Evolutionary conservation across 2,797 vertebrate species (phyloP), one percentile per base, ranked within the genome.

Genomic region (Betta splendens): DNA sequence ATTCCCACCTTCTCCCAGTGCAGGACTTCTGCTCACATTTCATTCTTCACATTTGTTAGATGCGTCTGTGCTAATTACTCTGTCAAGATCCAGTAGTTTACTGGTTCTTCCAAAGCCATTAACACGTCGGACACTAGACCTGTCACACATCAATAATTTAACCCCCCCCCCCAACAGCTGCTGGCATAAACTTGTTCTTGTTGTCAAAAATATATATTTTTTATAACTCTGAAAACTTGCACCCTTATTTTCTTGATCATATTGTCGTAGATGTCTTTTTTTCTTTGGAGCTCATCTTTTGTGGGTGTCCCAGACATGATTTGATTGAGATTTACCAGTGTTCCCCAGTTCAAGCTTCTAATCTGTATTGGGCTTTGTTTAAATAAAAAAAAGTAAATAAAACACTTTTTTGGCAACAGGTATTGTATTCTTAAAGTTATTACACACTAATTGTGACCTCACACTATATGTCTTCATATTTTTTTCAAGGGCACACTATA

Each of bases 351-450:
- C 94, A 94, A 92, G 93, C 93, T 96, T 95, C 86, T 94, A 92
- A 91, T 94, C 91, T 96, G 93, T 98, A 95, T 91, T 95, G 93
- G 93, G 89, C 94, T 94, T 94, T 95, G 84, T 88, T 88, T 29
- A 10, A 89, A 94, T 93, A 47, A 92, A 90, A 94, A 93, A 47
- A 92, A 90, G 86, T 87, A 91, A 97, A 95, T 96, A 96, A 96
- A 97, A 89, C 62, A 93, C 89, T 90, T 94, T 89, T 95, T 94
- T 79, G 81, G 55, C 79, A 84, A 75, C 0, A 2, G 2, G 2
- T 32, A 3, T 26, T 16, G 26, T n/a, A n/a, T n/a, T n/a, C n/a
- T 22, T 60, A n/a, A n/a, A n/a, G n/a, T n/a, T n/a, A n/a, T n/a
- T n/a, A n/a, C n/a, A n/a, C n/a, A n/a, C n/a, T n/a, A n/a, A n/a